Evolutionary conservation across 2,797 vertebrate genomes (phyloP).

Genomic region (Sciaenops ocellatus): DNA sequence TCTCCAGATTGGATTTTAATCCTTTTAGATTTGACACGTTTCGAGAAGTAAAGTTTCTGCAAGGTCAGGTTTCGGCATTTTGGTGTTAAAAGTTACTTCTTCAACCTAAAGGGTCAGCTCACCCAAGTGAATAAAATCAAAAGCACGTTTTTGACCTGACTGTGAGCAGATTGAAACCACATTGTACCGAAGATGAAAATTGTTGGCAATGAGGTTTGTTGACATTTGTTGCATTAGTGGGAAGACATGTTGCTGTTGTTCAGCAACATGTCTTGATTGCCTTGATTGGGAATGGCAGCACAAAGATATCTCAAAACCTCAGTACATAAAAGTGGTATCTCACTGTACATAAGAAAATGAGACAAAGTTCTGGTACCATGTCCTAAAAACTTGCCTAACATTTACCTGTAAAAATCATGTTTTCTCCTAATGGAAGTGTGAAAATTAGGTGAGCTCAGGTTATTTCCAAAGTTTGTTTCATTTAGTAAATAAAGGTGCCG

Average conservation of each 20-base stretch:
- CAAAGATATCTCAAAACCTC: background rate
- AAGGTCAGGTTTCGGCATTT: conserved; percentile 12
- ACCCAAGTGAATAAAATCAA: background rate
- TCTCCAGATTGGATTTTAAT: conserved; percentile 38
- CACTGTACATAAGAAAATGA: background rate
- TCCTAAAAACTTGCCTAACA: no score
- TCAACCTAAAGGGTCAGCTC: background rate
- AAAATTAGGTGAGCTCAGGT: background rate
- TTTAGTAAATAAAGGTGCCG: background rate
- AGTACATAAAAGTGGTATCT: background rate
- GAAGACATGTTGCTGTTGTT: background rate
- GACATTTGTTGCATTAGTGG: background rate
- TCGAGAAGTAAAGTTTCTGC: conserved; percentile 32
- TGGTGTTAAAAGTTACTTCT: background rate
- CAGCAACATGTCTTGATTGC: background rate
- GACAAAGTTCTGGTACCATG: background rate
- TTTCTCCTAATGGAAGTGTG: background rate
- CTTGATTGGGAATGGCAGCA: background rate
- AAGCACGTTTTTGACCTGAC: background rate
- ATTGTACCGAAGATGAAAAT: background rate
- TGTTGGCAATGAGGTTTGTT: background rate
- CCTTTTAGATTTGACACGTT: background rate
- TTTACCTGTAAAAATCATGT: background rate
- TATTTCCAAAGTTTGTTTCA: background rate
- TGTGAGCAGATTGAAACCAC: conserved; percentile 9